Base-by-base conservation (phyloP, 1,140 invertebrate genomes). In the Schlechtendalia chinensis region DNA sequence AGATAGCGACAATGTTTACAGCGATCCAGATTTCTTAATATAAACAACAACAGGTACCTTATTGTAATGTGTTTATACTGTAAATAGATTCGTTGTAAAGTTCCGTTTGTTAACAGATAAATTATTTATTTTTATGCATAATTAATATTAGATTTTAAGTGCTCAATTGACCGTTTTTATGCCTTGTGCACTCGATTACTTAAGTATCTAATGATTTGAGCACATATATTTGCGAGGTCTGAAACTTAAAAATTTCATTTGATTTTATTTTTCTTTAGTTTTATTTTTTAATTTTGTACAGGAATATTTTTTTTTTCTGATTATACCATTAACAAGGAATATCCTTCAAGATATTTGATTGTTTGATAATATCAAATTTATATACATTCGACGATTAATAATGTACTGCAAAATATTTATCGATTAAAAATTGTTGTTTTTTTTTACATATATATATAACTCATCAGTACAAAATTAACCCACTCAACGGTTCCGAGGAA, bases 1-100 rank as follows among this genome's bases (percentile, higher is more conserved):
- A 81, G 90, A 90, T 56, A 90, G 89, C 84, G 90, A 89, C 79
- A 89, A 91, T 83, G 90, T 90, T 82, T 90, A 87, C 83, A 91
- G 91, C 86, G 91, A 93, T 86, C 91, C 91, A 74, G 91, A 92
- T 85, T 92, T 89, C 86, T 86, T 88, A 83, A 88, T 86, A 82
- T 88, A 86, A 85, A 24, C 74, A 39, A 39, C 32, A 39, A 8
- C 32, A 61, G 74, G 81, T 74, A 81, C 50, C 54, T 74, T 58
- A 39, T 81, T 75, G 27, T 75, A 50, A 75, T 59, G 63, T 75
- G 63, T 72, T 58, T 53, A n/a, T 81, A 27, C 24, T 81, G 65
- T 69, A 54, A 56, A 80, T 65, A 56, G 27, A 53, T 81, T 81
- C 58, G 32, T 69, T 81, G 79, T 81, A 45, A 29, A 50, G 24